Evolutionary conservation across 1,140 invertebrate genomes (phyloP).

Genomic region (Sminthurinus signatus): DNA sequence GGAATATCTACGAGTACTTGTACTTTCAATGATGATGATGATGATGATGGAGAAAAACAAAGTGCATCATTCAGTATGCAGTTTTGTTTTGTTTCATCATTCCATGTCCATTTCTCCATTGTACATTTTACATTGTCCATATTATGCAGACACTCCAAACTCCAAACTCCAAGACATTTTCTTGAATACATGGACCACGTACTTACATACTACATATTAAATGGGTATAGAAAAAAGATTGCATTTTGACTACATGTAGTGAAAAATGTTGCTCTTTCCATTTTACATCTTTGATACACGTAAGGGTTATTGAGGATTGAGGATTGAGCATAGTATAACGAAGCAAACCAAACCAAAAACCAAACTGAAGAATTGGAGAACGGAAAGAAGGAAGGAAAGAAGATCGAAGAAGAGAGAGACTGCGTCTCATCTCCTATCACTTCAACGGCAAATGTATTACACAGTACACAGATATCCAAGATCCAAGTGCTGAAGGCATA

Average conservation of each 20-base stretch:
- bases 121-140: too few relatives aligned
- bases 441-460: not conserved
- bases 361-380: not conserved
- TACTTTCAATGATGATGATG: too few relatives aligned
- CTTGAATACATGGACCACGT: too few relatives aligned
- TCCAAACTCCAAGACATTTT: too few relatives aligned
- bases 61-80: too few relatives aligned
- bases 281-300: not conserved
- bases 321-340: not conserved
- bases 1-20: too few relatives aligned
- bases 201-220: conserved; percentile 4
- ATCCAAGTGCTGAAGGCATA: conserved; percentile 11
- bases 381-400: not conserved
- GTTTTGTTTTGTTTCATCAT: too few relatives aligned
- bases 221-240: not conserved
- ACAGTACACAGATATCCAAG: not conserved
- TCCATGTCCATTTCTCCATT: too few relatives aligned
- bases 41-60: too few relatives aligned
- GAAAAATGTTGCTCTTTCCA: too few relatives aligned
- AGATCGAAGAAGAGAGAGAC: conserved; percentile 2
- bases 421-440: too few relatives aligned
- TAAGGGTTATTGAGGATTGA: not conserved
- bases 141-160: too few relatives aligned
- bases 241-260: not conserved
- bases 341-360: not conserved